Evolutionary conservation across 64 coral and sea anemone genomes (phyloP).

Genomic region (Montipora sp.): DNA sequence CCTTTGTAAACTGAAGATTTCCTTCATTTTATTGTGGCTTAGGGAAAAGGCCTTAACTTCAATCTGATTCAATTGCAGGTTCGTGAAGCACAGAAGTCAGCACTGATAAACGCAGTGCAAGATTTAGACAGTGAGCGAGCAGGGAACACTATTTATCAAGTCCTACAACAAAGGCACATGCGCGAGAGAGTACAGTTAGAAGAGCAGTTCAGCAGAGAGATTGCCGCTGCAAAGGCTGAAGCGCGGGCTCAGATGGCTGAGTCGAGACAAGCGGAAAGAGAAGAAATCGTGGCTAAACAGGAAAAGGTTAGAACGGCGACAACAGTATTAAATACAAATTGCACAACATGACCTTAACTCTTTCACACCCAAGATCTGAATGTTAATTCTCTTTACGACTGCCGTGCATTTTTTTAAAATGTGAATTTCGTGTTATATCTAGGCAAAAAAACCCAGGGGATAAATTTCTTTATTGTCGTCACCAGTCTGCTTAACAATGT

Average conservation of each 20-base stretch:
- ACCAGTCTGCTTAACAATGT: no score
- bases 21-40: no score
- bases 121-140: conserved; percentile 84
- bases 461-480: no score
- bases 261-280: conserved; percentile 80
- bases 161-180: conserved; percentile 92
- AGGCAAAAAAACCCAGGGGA: no score
- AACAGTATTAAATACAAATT: background rate
- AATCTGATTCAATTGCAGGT: conserved; percentile 35
- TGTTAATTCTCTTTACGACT: background rate
- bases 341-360: no score
- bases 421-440: no score
- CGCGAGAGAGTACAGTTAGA: conserved; percentile 89
- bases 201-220: conserved; percentile 83
- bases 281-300: conserved; percentile 85
- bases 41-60: background rate
- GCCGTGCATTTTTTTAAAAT: no score
- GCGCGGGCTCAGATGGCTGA: conserved; percentile 91
- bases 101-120: conserved; percentile 79
- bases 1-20: no score
- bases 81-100: conserved; percentile 79
- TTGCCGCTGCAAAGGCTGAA: conserved; percentile 79
- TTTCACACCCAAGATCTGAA: no score
- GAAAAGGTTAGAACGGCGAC: conserved; percentile 72
- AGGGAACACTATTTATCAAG: conserved; percentile 92